Percentiles rank a stretch among this genome's conserved stretches.
These are phyloP conservation scores for Danio tinwini DNA, from an alignment of 2,797 vertebrate genomes.

Conservation along the genomic window DNA sequence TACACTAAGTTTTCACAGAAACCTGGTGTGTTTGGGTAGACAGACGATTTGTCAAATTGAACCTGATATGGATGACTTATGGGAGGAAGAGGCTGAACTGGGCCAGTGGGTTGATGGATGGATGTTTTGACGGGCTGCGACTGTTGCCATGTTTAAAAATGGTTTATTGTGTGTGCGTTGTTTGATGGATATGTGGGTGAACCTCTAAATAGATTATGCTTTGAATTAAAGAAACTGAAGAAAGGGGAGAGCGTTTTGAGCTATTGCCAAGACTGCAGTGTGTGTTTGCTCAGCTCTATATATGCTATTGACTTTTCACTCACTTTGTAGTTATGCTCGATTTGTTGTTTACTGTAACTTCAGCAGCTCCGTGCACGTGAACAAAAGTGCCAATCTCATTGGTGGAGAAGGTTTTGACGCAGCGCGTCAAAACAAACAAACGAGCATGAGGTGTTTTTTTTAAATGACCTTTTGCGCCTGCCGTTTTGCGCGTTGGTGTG, in stretches of 20 bases:
- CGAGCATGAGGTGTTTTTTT: no score
- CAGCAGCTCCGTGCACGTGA: no score
- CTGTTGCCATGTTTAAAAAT: conserved; percentile 36
- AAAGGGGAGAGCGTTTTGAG: conserved; percentile 19
- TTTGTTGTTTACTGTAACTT: no score
- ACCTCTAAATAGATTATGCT: conserved; percentile 39
- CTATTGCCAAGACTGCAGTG: not conserved
- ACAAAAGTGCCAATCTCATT: no score
- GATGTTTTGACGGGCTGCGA: conserved; percentile 21
- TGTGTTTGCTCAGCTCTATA: not conserved
- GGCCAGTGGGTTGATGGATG: conserved; percentile 35
- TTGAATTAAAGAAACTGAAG: conserved; percentile 27
- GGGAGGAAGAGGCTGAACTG: conserved; percentile 23
- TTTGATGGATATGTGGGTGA: conserved; percentile 44
- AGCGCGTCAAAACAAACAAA: no score
- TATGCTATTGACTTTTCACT: conserved; percentile 6
- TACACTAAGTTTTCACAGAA: conserved; percentile 7
- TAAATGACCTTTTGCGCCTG: no score
- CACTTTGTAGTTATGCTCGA: not conserved
- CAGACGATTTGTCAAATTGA: conserved; percentile 22
- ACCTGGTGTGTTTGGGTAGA: not conserved
- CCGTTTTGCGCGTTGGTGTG: no score
- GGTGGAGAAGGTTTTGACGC: no score
- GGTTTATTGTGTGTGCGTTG: conserved; percentile 20
- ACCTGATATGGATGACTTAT: conserved; percentile 30